phyloP scores from a whole-genome alignment of 2,888 invertebrate species.

The Drosophila recens region DNA sequence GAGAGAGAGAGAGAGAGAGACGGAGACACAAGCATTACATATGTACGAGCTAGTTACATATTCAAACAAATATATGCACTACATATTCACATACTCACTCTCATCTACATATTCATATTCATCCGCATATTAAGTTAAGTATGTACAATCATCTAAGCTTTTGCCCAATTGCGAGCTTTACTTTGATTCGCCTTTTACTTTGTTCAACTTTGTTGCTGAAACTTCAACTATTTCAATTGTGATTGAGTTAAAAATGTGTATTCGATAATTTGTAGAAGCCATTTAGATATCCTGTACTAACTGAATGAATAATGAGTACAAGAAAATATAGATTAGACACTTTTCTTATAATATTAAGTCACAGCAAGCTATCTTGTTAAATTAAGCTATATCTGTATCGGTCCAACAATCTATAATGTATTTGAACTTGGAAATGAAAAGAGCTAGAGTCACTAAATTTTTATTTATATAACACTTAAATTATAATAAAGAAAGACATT shows the following conservation, averaged over 20 bases:
- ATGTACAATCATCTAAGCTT: conserved; percentile 34
- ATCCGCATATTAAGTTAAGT: conserved; percentile 20
- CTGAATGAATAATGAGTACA: not conserved
- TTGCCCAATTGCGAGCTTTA: conserved; percentile 15
- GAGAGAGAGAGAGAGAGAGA: not conserved
- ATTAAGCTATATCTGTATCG: not conserved
- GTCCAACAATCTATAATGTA: not conserved
- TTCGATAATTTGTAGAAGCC: not conserved
- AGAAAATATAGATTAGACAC: not conserved
- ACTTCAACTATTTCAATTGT: conserved; percentile 12
- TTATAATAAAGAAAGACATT: not conserved
- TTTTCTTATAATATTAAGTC: not conserved
- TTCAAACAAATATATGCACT: not conserved
- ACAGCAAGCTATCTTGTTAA: not conserved
- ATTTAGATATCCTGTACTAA: not conserved
- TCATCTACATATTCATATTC: conserved; percentile 9
- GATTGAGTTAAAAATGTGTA: not conserved
- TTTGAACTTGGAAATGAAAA: not conserved
- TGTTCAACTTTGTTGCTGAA: not conserved
- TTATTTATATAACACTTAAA: not conserved
- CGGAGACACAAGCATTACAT: not conserved
- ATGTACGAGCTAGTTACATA: conserved; percentile 3
- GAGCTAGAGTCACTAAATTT: not conserved
- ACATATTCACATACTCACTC: not conserved
- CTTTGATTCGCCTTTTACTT: conserved; percentile 23